Evolutionary conservation across 2,113 vertebrate genomes (phyloP).

Genomic region (Paracanthobrama guichenoti): DNA sequence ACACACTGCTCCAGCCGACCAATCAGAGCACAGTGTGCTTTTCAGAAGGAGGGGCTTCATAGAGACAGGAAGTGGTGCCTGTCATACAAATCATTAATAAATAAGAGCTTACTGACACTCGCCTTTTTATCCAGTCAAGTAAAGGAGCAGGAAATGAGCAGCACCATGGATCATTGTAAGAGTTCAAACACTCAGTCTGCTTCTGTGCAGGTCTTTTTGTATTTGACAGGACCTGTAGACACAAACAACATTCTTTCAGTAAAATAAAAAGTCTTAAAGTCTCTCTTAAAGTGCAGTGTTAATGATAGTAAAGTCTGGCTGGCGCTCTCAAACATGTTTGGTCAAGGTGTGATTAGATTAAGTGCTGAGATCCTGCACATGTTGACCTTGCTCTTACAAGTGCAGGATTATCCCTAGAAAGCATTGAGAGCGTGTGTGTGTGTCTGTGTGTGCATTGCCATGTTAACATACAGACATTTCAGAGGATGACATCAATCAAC

Average conservation of each 20-base stretch:
- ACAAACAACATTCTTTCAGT: not conserved
- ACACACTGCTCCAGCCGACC: no score
- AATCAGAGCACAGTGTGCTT: no score
- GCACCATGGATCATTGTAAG: not conserved
- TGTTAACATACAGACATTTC: no score
- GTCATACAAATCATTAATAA: not conserved
- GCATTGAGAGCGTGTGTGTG: not conserved
- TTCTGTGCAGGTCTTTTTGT: not conserved
- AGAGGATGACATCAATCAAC: not conserved
- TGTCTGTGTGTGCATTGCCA: not conserved
- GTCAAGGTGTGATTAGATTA: conserved; percentile 9
- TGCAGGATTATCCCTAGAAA: conserved; percentile 36
- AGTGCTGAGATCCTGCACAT: not conserved
- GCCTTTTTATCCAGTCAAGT: not conserved
- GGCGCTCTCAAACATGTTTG: not conserved
- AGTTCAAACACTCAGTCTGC: not conserved
- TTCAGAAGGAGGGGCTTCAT: no score
- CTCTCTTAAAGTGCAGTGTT: no score
- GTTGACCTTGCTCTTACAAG: conserved; percentile 6
- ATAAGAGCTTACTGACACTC: not conserved
- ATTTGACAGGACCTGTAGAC: not conserved
- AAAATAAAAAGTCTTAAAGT: no score
- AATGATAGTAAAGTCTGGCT: not conserved
- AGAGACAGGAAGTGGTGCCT: no score
- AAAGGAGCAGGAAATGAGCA: not conserved